These are phyloP conservation scores for Apis laboriosa DNA, from an alignment of 1,140 invertebrate genomes.

Conservation along the genomic window DNA sequence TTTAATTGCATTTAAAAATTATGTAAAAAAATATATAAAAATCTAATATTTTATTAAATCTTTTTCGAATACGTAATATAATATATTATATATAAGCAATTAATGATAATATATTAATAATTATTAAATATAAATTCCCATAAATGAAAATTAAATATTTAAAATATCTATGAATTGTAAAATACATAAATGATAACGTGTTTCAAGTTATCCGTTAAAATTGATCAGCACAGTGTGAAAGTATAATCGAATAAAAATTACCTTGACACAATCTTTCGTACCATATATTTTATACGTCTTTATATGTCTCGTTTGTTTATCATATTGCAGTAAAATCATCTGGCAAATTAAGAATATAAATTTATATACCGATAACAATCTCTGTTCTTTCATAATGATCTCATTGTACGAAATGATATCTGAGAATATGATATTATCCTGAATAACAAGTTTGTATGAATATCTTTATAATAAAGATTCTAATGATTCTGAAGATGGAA, in stretches of 20 bases:
- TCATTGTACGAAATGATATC: constrained; percentile 2
- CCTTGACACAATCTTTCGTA: constrained; percentile 41
- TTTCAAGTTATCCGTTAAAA: not conserved
- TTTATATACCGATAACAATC: constrained; percentile 21
- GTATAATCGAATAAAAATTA: constrained; percentile 20
- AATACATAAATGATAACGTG: not conserved
- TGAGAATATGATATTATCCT: not conserved
- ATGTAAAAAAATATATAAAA: no score
- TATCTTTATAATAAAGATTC: not conserved
- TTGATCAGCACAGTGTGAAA: constrained; percentile 4
- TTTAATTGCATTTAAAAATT: no score
- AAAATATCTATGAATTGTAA: not conserved
- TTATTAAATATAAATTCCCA: no score
- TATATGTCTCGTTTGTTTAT: not conserved
- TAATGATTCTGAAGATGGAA: not conserved
- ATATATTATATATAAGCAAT: no score
- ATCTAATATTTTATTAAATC: no score
- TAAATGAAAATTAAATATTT: no score
- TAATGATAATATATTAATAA: no score
- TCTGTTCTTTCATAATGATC: constrained; percentile 1
- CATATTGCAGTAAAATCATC: not conserved
- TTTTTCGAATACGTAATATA: no score
- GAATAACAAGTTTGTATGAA: no score
- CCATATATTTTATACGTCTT: not conserved
- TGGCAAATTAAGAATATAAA: not conserved